Base-by-base conservation (phyloP, 1,140 invertebrate species). In the Zaprionus camerounensis region DNA sequence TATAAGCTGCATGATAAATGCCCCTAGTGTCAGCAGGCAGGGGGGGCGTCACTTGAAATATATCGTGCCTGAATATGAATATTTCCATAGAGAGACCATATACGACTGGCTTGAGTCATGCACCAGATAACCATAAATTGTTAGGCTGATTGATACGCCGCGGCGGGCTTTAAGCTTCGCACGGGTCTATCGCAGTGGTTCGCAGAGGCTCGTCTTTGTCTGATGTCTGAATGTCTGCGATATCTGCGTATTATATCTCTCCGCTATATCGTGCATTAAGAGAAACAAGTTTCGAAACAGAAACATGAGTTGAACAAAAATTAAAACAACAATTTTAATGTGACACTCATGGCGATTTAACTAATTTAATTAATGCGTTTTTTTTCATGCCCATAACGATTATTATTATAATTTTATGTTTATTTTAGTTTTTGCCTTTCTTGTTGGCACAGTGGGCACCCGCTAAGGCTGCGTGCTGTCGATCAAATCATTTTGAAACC, bases 291-390 rank as follows among this genome's bases (percentile, higher is more conserved):
- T 70, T 62, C 24, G 15, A 58, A 57, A 58, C 26, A 51, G 49
- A 44, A 62, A 62, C 20, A 44, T 22, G 46, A 49, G 46, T 34
- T 41, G n/a, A 57, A 34, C 26, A 20, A 55, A 71, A 76, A 56
- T 26, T 59, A 46, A 68, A 78, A 61, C 71, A 76, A 72, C 56
- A 58, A 65, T 79, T 71, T 82, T 79, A 79, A 86, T 85, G 71
- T 86, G 82, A 82, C 80, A 82, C 81, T 86, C 84, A 86, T 87
- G 83, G 73, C 80, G 76, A 86, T 76, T 78, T 83, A 88, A 78
- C 77, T 87, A 81, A 87, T 87, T 88, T 88, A 87, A 84, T 87
- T 88, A 87, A 87, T 87, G 80, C 84, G 58, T 26, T 51, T 69
- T 69, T 69, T 77, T 68, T 78, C 58, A 88, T 80, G 76, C 71